Evolutionary conservation across 2,797 vertebrate species (phyloP).

Genomic region (Periparus ater): DNA sequence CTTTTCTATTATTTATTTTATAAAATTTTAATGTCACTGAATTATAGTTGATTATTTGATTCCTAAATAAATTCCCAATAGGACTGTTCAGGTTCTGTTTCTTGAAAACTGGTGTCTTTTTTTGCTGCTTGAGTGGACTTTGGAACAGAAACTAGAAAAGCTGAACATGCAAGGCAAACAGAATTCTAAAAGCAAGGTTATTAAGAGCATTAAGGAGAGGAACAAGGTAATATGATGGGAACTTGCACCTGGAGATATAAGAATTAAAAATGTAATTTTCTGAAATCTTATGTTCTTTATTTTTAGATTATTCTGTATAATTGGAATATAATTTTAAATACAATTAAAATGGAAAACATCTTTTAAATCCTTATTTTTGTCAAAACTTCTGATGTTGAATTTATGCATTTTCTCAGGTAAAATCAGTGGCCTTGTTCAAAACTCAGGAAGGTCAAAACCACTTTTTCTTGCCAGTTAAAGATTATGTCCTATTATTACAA

Average conservation of each 20-base stretch:
- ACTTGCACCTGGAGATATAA: neutral
- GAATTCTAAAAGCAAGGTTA: neutral
- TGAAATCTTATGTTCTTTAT: neutral
- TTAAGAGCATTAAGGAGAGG: neutral
- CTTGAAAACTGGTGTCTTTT: neutral
- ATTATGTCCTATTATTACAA: neutral
- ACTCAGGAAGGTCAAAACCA: neutral
- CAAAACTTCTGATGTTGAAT: neutral
- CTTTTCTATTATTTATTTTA: neutral
- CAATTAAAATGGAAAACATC: neutral
- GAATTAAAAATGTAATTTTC: neutral
- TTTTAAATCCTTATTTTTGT: neutral
- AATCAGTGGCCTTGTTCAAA: neutral
- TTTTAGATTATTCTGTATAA: neutral
- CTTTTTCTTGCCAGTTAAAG: neutral
- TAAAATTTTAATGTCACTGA: neutral
- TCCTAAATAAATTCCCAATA: neutral
- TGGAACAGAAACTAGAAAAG: neutral
- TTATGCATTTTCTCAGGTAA: neutral
- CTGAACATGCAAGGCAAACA: neutral
- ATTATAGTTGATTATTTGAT: neutral
- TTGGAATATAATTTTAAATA: neutral
- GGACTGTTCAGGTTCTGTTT: neutral
- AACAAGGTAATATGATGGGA: neutral
- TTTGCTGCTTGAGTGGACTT: neutral